Evolutionary conservation across 2,888 invertebrate genomes (phyloP), one percentile per base, ranked within the genome.

Genomic region (Philhelius pedissequus): DNA sequence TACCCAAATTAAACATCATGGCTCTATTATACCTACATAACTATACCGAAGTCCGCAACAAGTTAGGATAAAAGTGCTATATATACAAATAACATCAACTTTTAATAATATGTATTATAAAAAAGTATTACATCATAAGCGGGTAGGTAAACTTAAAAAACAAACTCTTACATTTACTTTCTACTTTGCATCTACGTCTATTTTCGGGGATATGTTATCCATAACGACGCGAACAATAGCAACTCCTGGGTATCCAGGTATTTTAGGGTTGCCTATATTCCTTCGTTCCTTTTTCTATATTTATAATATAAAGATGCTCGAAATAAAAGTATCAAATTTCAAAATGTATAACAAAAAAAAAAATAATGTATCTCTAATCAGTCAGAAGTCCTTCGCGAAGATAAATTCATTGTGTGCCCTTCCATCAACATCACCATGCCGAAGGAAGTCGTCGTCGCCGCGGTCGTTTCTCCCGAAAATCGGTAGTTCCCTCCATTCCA

Each of bases 351-450:
- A 43, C 45, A 70, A 50, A 22, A 30, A 52, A 56, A 58, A 56
- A 38, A 30, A 56, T n/a, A 38, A 15, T 20, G 56, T 25, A 60
- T 69, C 80, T 80, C 80, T 75, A 80, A 80, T 80, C 80, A 80
- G 69, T 80, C 80, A 80, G 80, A 80, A 75, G 74, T 80, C 80
- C 80, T 74, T 75, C 62, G 74, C 74, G 68, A 48, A 69, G 68
- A 80, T 69, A 64, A 64, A 76, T 62, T 38, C 71, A 68, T 60
- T 71, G 58, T 78, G 52, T 40, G 25, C 71, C 68, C 73, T 78
- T 62, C 71, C 73, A 45, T 54, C 77, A 70, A 40, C 38, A 75
- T 20, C 45, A 32, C 38, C 13, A 20, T 30, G 11, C 62, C 18
- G 18, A 54, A 66, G 56, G 50, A 58, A 71, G 58, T 56, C 27